phyloP scores from a whole-genome alignment of 2,797 vertebrate species.

The Lepidocolaptes lacrymiger region DNA sequence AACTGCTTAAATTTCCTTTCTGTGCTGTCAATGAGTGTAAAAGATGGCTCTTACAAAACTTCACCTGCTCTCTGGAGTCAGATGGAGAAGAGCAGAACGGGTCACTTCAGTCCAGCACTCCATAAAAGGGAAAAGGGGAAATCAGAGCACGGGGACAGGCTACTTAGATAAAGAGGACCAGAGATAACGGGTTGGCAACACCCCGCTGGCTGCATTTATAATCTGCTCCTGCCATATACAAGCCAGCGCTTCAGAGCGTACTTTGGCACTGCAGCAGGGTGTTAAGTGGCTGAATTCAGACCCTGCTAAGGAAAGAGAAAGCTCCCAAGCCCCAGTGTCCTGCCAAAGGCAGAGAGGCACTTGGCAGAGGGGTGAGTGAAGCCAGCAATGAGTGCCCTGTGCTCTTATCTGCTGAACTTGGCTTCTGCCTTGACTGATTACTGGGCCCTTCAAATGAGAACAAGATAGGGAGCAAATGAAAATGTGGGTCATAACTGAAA shows the following conservation, averaged over 20 bases:
- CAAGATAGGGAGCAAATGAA: not conserved
- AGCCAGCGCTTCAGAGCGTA: not conserved
- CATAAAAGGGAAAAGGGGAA: not conserved
- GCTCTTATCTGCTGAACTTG: not conserved
- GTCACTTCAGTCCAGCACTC: not conserved
- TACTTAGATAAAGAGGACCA: not conserved
- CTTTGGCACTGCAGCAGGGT: not conserved
- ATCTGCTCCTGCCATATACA: not conserved
- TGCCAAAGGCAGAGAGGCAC: not conserved
- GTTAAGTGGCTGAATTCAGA: slow-evolving; percentile 20
- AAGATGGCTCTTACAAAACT: not conserved
- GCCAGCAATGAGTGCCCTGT: rapidly evolving
- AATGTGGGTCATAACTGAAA: not conserved
- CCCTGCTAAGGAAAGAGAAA: not conserved
- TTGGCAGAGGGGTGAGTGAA: not conserved
- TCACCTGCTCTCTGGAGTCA: not conserved
- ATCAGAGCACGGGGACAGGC: not conserved
- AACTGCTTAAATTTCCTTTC: not conserved
- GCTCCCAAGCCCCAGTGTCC: not conserved
- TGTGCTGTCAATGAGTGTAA: not conserved
- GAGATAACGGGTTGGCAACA: not conserved
- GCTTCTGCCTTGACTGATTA: not conserved
- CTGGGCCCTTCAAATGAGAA: not conserved
- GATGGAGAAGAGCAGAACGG: not conserved
- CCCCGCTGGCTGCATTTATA: not conserved